phyloP scores from a whole-genome alignment of 2,797 vertebrate species.

The Enteromius afrohamiltoni region DNA sequence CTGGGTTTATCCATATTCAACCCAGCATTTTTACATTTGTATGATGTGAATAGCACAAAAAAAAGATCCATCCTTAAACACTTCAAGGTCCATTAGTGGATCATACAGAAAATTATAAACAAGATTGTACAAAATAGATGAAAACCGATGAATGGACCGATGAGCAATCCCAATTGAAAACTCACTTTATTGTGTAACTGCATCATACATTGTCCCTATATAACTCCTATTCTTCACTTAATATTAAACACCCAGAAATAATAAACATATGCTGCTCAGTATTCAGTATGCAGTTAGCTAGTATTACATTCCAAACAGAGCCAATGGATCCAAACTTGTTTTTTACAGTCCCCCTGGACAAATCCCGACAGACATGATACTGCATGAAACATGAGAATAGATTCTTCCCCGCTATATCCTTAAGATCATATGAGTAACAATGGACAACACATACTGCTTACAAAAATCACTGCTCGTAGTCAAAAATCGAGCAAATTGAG shows the following conservation, averaged over 20 bases:
- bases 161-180: not conserved
- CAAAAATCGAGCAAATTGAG: slow-evolving; percentile 29
- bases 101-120: not conserved
- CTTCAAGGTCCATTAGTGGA: not conserved
- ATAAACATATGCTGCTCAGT: not conserved
- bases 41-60: not conserved
- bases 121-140: not conserved
- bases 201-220: not conserved
- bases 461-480: slow-evolving; percentile 47
- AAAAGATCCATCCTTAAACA: not conserved
- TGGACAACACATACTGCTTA: not conserved
- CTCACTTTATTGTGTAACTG: not conserved
- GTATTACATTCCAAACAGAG: not conserved
- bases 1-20: not conserved
- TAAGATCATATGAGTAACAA: slow-evolving; percentile 15
- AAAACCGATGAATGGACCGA: not conserved
- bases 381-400: slow-evolving; percentile 17
- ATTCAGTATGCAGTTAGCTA: slow-evolving; percentile 7
- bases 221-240: not conserved
- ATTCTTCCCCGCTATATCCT: not conserved
- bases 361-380: not conserved
- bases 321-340: slow-evolving; percentile 4
- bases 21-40: not conserved
- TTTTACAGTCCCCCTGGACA: not conserved
- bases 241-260: not conserved